Conservation (phyloP, 2,888 invertebrate genomes). For the Gasteruption jaculator region DNA sequence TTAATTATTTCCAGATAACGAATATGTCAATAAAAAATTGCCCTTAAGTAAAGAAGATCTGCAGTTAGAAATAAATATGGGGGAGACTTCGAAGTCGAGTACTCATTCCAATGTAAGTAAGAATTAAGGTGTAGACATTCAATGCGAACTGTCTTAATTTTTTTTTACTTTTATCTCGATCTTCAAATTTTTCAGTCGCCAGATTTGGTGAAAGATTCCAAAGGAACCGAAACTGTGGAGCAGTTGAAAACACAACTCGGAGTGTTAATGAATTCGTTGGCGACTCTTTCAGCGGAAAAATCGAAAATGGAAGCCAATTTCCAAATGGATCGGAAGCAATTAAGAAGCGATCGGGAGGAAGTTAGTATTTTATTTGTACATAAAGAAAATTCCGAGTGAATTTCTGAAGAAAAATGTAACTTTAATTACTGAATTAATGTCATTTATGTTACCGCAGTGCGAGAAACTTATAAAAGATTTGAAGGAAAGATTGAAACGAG, state of each 20-base stretch:
- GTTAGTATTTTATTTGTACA: too few species aligned
- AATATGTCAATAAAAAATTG: too few species aligned
- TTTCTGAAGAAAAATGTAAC: background rate
- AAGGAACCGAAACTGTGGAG: constrained; percentile 38
- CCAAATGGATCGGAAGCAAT: constrained; percentile 66
- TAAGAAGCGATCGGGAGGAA: constrained; percentile 56
- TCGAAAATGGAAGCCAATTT: constrained; percentile 80
- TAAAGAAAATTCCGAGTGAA: background rate
- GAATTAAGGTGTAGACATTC: too few species aligned
- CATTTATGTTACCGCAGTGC: constrained; percentile 52
- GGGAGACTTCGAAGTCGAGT: too few species aligned
- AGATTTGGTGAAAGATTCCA: constrained; percentile 23
- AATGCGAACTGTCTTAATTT: too few species aligned
- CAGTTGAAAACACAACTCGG: constrained; percentile 54
- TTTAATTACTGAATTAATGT: background rate
- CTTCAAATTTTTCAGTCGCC: constrained; percentile 25
- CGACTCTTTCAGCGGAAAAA: constrained; percentile 78
- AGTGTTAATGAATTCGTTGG: constrained; percentile 66
- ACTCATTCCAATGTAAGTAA: too few species aligned
- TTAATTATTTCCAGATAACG: too few species aligned
- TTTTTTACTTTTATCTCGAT: too few species aligned
- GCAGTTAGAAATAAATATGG: too few species aligned
- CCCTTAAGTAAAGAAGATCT: too few species aligned
- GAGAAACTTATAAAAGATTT: constrained; percentile 59
- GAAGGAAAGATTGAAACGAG: constrained; percentile 58